Evolutionary conservation across 2,113 vertebrate species (phyloP).

Genomic region (Alethe diademata): DNA sequence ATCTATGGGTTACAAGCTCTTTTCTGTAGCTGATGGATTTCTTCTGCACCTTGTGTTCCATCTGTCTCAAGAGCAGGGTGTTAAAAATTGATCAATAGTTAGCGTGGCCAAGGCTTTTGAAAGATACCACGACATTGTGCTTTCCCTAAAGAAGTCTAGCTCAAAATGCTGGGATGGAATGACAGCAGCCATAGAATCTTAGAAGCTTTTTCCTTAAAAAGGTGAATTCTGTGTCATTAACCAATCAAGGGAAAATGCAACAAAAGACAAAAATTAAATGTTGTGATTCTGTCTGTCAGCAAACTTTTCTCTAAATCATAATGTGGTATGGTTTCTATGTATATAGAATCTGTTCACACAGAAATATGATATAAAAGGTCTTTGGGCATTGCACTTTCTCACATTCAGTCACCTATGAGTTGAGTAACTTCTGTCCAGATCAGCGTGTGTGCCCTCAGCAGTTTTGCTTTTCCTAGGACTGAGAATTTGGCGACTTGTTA

Average conservation of each 20-base stretch:
- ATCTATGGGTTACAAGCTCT: not conserved
- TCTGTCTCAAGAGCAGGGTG: not conserved
- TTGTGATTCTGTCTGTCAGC: not conserved
- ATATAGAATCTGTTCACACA: not conserved
- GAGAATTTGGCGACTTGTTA: not conserved
- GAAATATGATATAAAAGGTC: not conserved
- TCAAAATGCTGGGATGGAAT: not conserved
- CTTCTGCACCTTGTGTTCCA: not conserved
- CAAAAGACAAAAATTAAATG: not conserved
- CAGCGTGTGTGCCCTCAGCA: not conserved
- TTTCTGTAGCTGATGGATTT: not conserved
- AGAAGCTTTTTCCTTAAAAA: not conserved
- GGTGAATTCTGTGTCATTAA: not conserved
- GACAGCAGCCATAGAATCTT: not conserved
- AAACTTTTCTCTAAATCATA: not conserved
- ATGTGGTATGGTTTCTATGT: fast-evolving
- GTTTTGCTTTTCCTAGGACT: not conserved
- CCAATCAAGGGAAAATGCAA: not conserved
- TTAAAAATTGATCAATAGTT: not conserved
- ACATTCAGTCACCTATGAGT: not conserved
- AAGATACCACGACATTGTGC: not conserved
- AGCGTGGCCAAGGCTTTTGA: not conserved
- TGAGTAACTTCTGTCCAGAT: not conserved
- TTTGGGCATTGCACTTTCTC: not conserved
- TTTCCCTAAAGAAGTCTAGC: not conserved